Evolutionary conservation across 2,888 invertebrate species (phyloP).

Genomic region (Hyposoter dolosus): DNA sequence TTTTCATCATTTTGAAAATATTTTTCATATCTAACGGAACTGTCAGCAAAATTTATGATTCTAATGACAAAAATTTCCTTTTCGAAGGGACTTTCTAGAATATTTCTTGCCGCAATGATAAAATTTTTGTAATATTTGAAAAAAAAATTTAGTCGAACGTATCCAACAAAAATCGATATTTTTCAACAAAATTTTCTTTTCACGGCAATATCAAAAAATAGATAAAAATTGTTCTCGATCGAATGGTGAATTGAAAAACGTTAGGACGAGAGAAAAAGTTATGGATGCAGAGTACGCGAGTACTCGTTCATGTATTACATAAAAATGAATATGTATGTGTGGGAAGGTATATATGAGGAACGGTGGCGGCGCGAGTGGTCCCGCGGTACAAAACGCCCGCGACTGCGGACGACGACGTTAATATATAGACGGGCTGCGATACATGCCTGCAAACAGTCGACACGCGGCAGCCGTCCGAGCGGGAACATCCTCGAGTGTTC

Average conservation of each 20-base stretch:
- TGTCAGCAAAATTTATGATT: too few relatives aligned
- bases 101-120: too few relatives aligned
- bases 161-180: too few relatives aligned
- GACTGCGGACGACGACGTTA: conserved; percentile 71
- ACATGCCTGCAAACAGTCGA: conserved; percentile 82
- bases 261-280: neutral
- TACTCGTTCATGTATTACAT: conserved; percentile 9
- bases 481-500: conserved; percentile 71
- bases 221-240: neutral
- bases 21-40: too few relatives aligned
- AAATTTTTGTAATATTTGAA: too few relatives aligned
- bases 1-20: too few relatives aligned
- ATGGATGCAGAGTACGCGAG: neutral
- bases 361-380: conserved; percentile 55
- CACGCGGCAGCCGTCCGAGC: conserved; percentile 82
- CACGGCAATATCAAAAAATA: too few relatives aligned
- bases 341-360: conserved; percentile 24
- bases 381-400: conserved; percentile 56
- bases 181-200: too few relatives aligned
- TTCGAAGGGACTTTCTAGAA: too few relatives aligned
- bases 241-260: conserved; percentile 22
- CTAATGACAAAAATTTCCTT: too few relatives aligned
- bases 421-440: conserved; percentile 78
- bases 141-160: too few relatives aligned
- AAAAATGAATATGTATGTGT: conserved; percentile 3